Evolutionary conservation across 2,113 vertebrate species (phyloP).

Genomic region (Odocoileus hemionus): DNA sequence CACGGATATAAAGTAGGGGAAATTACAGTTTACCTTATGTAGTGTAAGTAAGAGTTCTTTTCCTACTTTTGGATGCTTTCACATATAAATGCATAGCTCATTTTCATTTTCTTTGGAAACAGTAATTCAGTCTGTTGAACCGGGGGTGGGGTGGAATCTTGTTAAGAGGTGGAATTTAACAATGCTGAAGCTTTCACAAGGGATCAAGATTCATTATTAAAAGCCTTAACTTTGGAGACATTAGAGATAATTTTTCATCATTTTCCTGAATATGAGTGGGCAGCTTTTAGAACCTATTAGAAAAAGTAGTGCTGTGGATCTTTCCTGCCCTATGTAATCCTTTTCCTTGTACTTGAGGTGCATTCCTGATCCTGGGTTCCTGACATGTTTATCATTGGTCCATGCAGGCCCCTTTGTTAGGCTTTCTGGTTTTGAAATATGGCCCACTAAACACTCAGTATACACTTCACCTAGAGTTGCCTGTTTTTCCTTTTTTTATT

Average conservation of each 20-base stretch:
- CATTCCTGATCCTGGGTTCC: not conserved
- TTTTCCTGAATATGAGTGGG: not conserved
- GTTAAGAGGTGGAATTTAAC: not conserved
- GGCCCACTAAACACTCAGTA: not conserved
- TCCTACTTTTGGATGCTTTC: not conserved
- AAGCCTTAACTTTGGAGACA: not conserved
- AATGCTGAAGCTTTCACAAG: not conserved
- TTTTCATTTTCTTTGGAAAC: not conserved
- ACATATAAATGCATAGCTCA: not conserved
- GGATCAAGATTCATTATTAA: not conserved
- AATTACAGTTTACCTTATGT: not conserved
- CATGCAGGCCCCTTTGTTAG: not conserved
- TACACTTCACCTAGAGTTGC: not conserved
- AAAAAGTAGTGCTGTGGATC: not conserved
- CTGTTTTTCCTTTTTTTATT: not conserved
- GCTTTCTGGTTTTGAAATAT: not conserved
- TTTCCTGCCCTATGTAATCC: not conserved
- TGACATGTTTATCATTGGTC: not conserved
- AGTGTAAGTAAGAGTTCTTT: not conserved
- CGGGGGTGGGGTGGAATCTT: not conserved
- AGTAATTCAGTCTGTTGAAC: not conserved
- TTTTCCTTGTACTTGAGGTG: not conserved
- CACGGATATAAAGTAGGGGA: not conserved
- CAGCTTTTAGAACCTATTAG: not conserved
- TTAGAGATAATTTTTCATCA: constrained; percentile 6